Conservation (phyloP, 1,140 invertebrate genomes). For the Andrena cerasifolii region DNA sequence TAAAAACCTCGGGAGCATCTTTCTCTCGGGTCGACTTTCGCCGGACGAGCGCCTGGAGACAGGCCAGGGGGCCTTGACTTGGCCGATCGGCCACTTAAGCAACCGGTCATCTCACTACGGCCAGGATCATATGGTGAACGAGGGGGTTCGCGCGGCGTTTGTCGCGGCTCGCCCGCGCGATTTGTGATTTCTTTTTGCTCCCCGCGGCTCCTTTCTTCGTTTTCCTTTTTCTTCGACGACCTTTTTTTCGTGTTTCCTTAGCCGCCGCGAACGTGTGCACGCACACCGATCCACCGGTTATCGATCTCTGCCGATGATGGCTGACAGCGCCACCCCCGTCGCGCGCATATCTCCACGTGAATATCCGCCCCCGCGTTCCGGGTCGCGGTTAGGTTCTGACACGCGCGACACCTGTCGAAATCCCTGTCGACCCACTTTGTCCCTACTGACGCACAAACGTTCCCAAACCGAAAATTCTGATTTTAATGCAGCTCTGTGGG, state of each 20-base stretch:
- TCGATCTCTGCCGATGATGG: constrained; percentile 65
- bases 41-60: constrained; percentile 70
- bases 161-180: constrained; percentile 48
- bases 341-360: constrained; percentile 42
- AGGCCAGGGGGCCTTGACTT: constrained; percentile 30
- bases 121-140: constrained; percentile 74
- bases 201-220: constrained; percentile 33
- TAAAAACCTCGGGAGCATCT: constrained; percentile 76
- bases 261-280: constrained; percentile 39
- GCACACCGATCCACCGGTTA: constrained; percentile 58
- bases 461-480: too few species aligned
- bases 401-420: neutral
- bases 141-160: constrained; percentile 57
- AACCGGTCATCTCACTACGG: constrained; percentile 77
- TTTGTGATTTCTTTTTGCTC: constrained; percentile 64
- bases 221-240: constrained; percentile 56
- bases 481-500: too few species aligned
- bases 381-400: neutral
- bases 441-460: too few species aligned
- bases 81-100: constrained; percentile 75
- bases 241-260: constrained; percentile 47
- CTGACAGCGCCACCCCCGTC: constrained; percentile 61
- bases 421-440: neutral
- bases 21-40: constrained; percentile 74
- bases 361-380: neutral